Conservation (phyloP, 2,113 vertebrate species). For the Aptenodytes patagonicus region DNA sequence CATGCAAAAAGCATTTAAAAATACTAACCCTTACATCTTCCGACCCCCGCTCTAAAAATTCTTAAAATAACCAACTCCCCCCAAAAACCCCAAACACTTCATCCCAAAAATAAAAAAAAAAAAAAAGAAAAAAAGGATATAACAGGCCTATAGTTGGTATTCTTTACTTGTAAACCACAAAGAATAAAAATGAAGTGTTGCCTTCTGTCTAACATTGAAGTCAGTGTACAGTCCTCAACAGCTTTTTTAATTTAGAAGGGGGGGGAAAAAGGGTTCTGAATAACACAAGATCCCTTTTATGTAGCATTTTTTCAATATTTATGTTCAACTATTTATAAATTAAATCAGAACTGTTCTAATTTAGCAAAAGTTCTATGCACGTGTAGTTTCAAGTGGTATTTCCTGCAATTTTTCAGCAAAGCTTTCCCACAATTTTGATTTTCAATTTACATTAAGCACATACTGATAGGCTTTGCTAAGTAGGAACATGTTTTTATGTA, state of each 20-base stretch:
- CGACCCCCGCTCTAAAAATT: rapidly evolving
- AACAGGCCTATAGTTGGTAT: background rate
- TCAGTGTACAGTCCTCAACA: background rate
- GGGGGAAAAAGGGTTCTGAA: background rate
- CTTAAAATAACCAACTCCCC: background rate
- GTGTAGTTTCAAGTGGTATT: background rate
- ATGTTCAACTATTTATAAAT: background rate
- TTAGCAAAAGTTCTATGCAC: background rate
- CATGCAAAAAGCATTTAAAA: background rate
- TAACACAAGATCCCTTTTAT: background rate
- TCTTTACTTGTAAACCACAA: background rate
- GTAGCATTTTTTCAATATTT: background rate
- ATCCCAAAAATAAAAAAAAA: background rate
- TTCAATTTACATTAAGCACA: background rate
- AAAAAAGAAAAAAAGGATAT: background rate
- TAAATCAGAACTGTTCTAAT: background rate
- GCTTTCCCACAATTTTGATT: background rate
- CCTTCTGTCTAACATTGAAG: background rate
- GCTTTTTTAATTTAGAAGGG: background rate
- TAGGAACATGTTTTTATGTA: background rate
- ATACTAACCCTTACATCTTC: background rate
- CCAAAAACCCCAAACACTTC: background rate
- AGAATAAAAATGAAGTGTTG: background rate
- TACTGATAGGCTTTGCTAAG: background rate
- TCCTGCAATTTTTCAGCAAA: background rate